Evolutionary conservation across 30 jellyfish, hydroid and myxozoan genomes (phyloP), one percentile per base, ranked within the genome.

Genomic region (Thelohanellus kitauei): DNA sequence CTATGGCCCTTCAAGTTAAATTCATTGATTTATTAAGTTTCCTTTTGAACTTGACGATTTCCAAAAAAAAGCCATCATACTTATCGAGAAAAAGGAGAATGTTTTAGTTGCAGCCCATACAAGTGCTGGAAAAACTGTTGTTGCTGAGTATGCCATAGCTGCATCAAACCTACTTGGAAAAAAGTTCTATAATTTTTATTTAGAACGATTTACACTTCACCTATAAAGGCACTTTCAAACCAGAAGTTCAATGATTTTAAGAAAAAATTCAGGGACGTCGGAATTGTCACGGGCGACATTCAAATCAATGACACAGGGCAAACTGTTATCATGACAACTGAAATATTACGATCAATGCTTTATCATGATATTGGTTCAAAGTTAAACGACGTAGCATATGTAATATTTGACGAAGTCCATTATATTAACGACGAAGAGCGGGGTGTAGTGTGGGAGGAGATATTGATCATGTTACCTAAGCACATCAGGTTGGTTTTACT

Each of bases 381-480:
- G 24, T 60, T 59, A 8, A 41, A 85, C 29, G 97, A 78, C 31
- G 69, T 78, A 2, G 97, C 64, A 41, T 78, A 89, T 88, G 97
- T 78, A 41, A 63, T 78, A 0, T 78, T 78, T 40, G 97, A 78
- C 45, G 97, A 78, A 41, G 83, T 78, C 38, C 97, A 78, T 31
- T 78, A 78, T 40, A 78, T 78, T 34, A 78, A 78, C 45, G 97
- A 78, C 47, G 71, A 68, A 11, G 54, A 82, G 99, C 66, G 99
- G 17, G 99, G 99, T 15, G 99, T 82, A 8, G 99, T 82, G 22
- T 82, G 90, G 90, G 99, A 82, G 47, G 99, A 82, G 51, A 84
- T 82, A 13, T 45, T 82, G 56, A 82, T 82, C 25, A 58, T 82
- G 90, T 53, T 82, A 2, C 99, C 99, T n/a, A 69, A 71, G 0